Evolutionary conservation across 2,797 vertebrate genomes (phyloP), one percentile per base, ranked within the genome.

Genomic region (Syngnathus acus): DNA sequence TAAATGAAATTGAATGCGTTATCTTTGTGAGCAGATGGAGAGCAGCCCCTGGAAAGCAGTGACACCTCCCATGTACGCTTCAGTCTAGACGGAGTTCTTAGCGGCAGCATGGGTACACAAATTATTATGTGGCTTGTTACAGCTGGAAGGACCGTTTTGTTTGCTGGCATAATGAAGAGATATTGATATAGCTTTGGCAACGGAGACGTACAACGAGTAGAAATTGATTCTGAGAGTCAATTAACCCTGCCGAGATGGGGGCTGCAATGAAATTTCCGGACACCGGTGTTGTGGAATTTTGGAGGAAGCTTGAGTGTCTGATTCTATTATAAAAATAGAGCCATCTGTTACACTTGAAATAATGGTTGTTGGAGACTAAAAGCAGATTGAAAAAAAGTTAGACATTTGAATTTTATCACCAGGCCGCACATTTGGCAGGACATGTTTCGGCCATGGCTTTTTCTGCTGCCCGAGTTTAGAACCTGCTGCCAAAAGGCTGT

Each of bases 201-300:
- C 72, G 72, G 78, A 78, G 78, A 76, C 71, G 69, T 72, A 68
- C 11, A 40, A 81, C 74, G 43, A 65, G 70, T 77, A 79, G 82
- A 88, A 89, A 89, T 86, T 78, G 82, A 88, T 84, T 86, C 79
- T 80, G 81, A 89, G 84, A 88, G 85, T 85, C 82, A 89, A 88
- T 89, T 88, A 88, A 89, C 87, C 87, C 75, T 19, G 62, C 67
- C 70, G 55, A 81, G 82, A 87, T 84, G 75, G 81, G 66, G 87
- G 82, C 84, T 81, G 82, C 78, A 74, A 67, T 71, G 72, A 74
- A 80, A 72, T 78, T 78, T 81, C 76, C 68, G 73, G 72, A 82
- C 69, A 72, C 26, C 75, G 39, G 76, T 55, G 77, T 80, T 74
- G 73, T 81, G 73, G 73, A 78, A 81, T 85, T 84, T 84, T 79